A percentile compares a stretch with the other conserved stretches of the same genome.
These are phyloP conservation scores for Trypoxylon attenuatum DNA, from an alignment of 2,888 invertebrate genomes.

Conservation along the genomic window DNA sequence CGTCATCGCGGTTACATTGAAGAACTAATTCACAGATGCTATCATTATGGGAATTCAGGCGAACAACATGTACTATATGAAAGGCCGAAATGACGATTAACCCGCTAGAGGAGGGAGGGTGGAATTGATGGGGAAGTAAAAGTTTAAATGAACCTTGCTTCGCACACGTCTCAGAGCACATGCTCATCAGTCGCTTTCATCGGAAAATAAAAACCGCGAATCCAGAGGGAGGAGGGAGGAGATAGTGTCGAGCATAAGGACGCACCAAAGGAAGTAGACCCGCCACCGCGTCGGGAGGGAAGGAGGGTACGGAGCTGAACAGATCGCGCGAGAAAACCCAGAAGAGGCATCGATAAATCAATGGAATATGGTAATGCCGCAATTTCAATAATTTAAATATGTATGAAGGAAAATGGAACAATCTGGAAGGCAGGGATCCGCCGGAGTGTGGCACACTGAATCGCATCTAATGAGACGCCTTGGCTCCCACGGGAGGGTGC, in stretches of 20 bases:
- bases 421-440: constrained; percentile 69
- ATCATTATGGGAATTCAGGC: too few species aligned
- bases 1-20: too few species aligned
- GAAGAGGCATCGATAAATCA: constrained; percentile 72
- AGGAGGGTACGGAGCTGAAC: not conserved
- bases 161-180: too few species aligned
- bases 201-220: not conserved
- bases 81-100: too few species aligned
- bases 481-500: constrained; percentile 60
- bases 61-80: too few species aligned
- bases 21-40: too few species aligned
- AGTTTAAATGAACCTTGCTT: too few species aligned
- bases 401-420: constrained; percentile 73
- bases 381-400: constrained; percentile 74
- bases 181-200: too few species aligned
- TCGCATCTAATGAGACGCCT: constrained; percentile 71
- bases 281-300: not conserved
- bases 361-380: constrained; percentile 72
- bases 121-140: too few species aligned
- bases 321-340: constrained; percentile 39
- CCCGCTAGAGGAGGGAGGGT: too few species aligned
- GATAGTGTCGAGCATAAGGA: not conserved
- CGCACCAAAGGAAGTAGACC: not conserved
- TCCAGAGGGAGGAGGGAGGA: not conserved
- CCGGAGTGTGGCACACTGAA: constrained; percentile 68